phyloP scores from a whole-genome alignment of 2,113 vertebrate species.

The Nesoenas mayeri region DNA sequence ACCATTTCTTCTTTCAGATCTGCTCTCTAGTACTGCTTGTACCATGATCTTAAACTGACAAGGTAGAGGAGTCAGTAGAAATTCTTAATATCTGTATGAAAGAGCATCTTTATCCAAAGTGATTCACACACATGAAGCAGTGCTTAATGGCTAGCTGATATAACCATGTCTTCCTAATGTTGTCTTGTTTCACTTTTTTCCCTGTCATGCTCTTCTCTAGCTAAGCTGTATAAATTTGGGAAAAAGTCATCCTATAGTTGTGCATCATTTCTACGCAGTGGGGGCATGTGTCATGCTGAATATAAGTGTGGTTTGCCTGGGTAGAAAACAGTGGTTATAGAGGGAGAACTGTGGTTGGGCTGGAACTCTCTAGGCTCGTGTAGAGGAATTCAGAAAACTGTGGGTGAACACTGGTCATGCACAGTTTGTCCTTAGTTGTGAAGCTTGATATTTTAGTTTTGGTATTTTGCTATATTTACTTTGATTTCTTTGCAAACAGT shows the following conservation, averaged over 20 bases:
- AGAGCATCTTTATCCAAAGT: neutral
- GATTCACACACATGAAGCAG: neutral
- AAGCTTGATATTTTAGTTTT: neutral
- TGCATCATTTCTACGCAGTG: neutral
- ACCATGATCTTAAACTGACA: neutral
- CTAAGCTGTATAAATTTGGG: neutral
- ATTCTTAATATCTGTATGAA: neutral
- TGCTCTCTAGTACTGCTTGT: neutral
- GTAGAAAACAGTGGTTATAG: neutral
- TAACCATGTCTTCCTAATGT: neutral
- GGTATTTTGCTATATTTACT: neutral
- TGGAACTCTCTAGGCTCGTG: neutral
- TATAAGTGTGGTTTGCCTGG: neutral
- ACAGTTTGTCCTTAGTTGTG: neutral
- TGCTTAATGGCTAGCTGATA: neutral
- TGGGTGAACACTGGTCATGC: neutral
- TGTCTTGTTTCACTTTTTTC: neutral
- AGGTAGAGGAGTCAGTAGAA: neutral
- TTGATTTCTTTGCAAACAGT: neutral
- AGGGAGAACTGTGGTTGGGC: neutral
- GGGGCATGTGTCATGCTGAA: neutral
- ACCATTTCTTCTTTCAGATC: slow-evolving; percentile 1
- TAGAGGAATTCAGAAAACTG: neutral
- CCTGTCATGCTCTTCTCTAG: neutral
- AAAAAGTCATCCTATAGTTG: neutral